Base-by-base conservation (phyloP, 2,113 vertebrate genomes). In the Silurus asotus region DNA sequence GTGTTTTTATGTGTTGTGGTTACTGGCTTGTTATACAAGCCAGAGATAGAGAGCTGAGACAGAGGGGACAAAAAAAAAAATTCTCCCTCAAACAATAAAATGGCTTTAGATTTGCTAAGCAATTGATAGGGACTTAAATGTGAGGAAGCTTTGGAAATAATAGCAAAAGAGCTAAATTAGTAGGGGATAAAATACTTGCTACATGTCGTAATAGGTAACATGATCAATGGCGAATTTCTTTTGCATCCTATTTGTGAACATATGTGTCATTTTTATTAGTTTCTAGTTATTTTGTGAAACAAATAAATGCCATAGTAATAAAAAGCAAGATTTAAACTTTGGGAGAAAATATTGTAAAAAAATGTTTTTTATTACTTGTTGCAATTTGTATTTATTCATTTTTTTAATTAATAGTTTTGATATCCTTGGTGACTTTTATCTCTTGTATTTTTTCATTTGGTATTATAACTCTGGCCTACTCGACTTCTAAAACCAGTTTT, bases 21-120 rank as follows among this genome's bases (percentile, higher is more conserved):
- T 84, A 77, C 74, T 81, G n/a, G 53, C 83, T 79, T n/a, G 59
- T 83, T 53, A 70, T 74, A 75, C 20, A 69, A 79, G 49, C 48
- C 62, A 23, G 2, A 69, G 80, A 69, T 19, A 70, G 9, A 51
- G 51, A 67, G 51, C 49, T 37, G 23, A 51, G 51, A 65, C 19
- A 65, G 17, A 75, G n/a, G 15, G n/a, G 51, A 49, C 6, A 59
- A 28, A 37, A 79, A 4, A 4, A 25, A 45, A 59, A 70, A 53
- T 58, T 4, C 37, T 11, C 23, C 49, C 72, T 79, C 25, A 37
- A 13, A 58, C n/a, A 55, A 23, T 58, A 8, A 53, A 10, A 74
- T 2, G 17, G 15, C 19, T 1, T 3, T 53, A 28, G 75, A 28
- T 77, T 77, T 56, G 53, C 1, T 6, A 69, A 37, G 25, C 14